phyloP scores from a whole-genome alignment of 2,888 invertebrate genomes.

The Panzeria rudis region DNA sequence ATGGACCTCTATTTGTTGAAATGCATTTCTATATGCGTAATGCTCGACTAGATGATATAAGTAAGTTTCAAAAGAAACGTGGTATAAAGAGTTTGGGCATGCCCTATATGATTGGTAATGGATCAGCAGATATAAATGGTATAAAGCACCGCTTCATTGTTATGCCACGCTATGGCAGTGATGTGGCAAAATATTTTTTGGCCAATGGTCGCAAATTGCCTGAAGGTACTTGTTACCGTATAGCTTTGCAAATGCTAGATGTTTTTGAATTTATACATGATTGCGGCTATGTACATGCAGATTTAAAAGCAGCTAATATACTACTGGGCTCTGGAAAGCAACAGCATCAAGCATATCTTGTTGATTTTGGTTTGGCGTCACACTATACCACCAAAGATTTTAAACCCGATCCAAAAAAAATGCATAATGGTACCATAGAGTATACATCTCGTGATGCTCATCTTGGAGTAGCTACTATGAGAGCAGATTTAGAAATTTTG shows the following conservation, averaged over 20 bases:
- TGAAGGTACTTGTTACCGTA: conserved; percentile 89
- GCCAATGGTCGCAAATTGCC: conserved; percentile 88
- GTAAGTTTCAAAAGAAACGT: conserved; percentile 73
- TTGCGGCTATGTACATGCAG: conserved; percentile 96
- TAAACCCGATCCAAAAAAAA: conserved; percentile 94
- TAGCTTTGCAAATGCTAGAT: conserved; percentile 94
- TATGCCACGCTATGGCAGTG: conserved; percentile 94
- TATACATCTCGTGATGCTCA: conserved; percentile 98
- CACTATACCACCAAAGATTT: conserved; percentile 91
- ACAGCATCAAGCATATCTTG: conserved; percentile 90
- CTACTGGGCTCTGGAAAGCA: conserved; percentile 89
- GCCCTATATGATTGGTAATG: conserved; percentile 89
- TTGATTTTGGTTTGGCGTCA: conserved; percentile 96
- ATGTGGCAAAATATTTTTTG: conserved; percentile 91
- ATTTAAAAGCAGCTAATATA: conserved; percentile 97
- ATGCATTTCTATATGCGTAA: conserved; percentile 90
- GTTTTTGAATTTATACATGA: conserved; percentile 96
- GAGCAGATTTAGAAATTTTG: conserved; percentile 97
- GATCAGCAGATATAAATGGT: conserved; percentile 89
- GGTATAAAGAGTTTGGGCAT: conserved; percentile 76
- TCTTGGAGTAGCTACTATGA: conserved; percentile 92
- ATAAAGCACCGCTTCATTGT: conserved; percentile 94
- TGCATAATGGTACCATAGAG: conserved; percentile 98
- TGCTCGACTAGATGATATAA: conserved; percentile 85
- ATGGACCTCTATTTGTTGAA: conserved; percentile 87